Conservation (phyloP, 1,140 invertebrate species). For the Stegodyphus mimosarum region DNA sequence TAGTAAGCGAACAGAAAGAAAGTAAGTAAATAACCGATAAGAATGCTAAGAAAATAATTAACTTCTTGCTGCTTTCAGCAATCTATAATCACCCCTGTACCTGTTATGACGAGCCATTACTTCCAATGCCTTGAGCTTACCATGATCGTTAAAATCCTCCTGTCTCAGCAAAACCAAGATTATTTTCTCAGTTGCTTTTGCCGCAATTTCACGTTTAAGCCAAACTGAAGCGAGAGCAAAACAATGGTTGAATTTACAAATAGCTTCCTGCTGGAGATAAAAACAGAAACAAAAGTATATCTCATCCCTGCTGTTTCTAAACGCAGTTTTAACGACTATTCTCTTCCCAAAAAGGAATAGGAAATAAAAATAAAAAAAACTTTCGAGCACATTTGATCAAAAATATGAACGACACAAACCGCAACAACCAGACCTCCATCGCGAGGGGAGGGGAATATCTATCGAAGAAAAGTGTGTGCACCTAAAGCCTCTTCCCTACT, state of each 20-base stretch:
- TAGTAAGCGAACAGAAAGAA: too few relatives aligned
- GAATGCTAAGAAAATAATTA: too few relatives aligned
- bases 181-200: too few relatives aligned
- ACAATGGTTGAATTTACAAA: neutral
- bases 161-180: too few relatives aligned
- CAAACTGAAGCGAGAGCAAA: neutral
- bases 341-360: conserved; percentile 16
- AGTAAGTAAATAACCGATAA: too few relatives aligned
- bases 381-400: conserved; percentile 34
- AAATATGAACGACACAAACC: conserved; percentile 57
- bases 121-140: too few relatives aligned
- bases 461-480: neutral
- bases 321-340: conserved; percentile 53
- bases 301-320: conserved; percentile 6
- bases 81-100: too few relatives aligned
- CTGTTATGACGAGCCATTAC: too few relatives aligned
- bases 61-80: too few relatives aligned
- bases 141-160: too few relatives aligned
- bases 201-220: too few relatives aligned
- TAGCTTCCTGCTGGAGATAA: neutral
- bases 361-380: neutral
- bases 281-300: neutral
- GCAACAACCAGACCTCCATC: conserved; percentile 12
- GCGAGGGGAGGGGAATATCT: neutral
- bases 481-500: conserved; percentile 21